Conservation (phyloP, 2,113 vertebrate genomes). For the Corythaixoides concolor region DNA sequence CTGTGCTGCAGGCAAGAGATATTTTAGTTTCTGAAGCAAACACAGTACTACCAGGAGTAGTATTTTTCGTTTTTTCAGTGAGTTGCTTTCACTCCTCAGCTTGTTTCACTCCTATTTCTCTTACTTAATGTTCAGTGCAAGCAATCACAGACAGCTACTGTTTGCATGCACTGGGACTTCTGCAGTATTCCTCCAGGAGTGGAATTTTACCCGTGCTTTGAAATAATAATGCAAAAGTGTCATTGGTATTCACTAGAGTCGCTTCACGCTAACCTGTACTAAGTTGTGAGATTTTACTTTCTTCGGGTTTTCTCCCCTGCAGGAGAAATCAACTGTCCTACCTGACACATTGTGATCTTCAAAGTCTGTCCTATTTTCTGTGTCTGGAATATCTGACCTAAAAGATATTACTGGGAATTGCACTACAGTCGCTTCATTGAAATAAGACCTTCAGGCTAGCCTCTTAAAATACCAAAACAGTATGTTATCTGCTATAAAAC, state of each 20-base stretch:
- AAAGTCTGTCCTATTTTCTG: slow-evolving; percentile 10
- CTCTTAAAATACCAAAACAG: background rate
- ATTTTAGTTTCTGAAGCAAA: background rate
- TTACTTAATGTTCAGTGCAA: background rate
- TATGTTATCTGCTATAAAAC: background rate
- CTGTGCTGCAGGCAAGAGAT: background rate
- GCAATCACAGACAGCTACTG: background rate
- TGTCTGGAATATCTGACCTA: background rate
- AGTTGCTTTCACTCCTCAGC: background rate
- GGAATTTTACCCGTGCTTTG: background rate
- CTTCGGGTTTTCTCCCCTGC: background rate
- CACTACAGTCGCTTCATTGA: background rate
- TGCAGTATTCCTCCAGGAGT: background rate
- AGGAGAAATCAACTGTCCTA: background rate
- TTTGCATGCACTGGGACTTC: background rate
- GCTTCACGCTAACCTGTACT: background rate
- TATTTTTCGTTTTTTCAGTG: background rate
- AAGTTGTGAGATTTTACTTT: background rate
- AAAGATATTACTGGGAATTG: background rate
- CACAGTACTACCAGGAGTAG: background rate
- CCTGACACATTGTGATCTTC: background rate
- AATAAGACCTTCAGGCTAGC: background rate
- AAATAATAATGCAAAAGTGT: background rate
- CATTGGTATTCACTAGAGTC: background rate
- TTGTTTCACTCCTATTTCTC: background rate